Evolutionary conservation across 2,888 invertebrate species (phyloP).

Genomic region (Cephalotes varians): DNA sequence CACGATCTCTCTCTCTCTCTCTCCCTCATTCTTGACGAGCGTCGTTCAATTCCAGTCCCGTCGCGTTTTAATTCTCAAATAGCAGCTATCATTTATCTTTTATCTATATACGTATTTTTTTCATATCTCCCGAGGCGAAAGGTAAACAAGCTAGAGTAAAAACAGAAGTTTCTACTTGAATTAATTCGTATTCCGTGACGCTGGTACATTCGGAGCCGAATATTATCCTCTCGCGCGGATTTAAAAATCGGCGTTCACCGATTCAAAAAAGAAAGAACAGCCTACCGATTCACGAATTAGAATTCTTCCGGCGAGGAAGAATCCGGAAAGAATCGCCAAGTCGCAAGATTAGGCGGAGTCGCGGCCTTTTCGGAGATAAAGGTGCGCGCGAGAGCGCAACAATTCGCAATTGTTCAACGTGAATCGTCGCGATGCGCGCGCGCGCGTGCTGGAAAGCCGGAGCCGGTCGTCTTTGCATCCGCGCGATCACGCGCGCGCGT

Average conservation of each 20-base stretch:
- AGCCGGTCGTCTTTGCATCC: slow-evolving; percentile 5
- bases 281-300: too few species aligned
- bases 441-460: background rate
- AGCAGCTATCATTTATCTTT: slow-evolving; percentile 15
- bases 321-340: background rate
- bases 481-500: background rate
- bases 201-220: background rate
- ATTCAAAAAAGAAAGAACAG: background rate
- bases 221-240: background rate
- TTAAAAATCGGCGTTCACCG: background rate
- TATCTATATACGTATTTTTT: background rate
- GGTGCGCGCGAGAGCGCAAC: background rate
- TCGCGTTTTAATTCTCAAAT: background rate
- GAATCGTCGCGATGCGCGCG: background rate
- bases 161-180: background rate
- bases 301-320: background rate
- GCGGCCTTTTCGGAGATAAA: background rate
- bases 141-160: background rate
- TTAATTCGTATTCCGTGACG: background rate
- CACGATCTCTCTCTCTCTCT: background rate
- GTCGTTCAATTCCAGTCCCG: background rate
- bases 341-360: background rate
- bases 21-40: background rate
- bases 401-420: slow-evolving; percentile 25
- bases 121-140: background rate